Conservation (phyloP, 2,888 invertebrate species). For the Molanna angustata region DNA sequence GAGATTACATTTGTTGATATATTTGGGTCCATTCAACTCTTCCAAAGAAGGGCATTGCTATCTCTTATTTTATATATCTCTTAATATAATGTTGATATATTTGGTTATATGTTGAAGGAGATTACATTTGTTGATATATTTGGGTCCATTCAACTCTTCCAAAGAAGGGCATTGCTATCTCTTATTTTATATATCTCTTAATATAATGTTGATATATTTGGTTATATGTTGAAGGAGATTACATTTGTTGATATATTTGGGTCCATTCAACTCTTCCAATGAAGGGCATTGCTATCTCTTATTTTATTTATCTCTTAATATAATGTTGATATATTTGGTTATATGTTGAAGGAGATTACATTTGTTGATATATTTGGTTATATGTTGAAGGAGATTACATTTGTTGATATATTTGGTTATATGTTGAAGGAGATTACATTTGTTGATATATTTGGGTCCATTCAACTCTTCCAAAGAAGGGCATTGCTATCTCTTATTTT, state of each 20-base stretch:
- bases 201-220: background rate
- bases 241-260: no score
- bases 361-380: background rate
- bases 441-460: no score
- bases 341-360: no score
- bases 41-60: background rate
- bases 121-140: no score
- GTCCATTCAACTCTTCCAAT: no score
- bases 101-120: background rate
- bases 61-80: background rate
- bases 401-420: background rate
- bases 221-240: background rate
- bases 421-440: no score
- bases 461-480: background rate
- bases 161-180: background rate
- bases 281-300: background rate
- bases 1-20: no score
- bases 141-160: no score
- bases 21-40: no score
- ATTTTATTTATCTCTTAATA: background rate
- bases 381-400: no score
- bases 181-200: background rate
- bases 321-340: background rate
- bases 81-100: background rate
- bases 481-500: background rate